These are phyloP conservation scores for Drosophila kuntzei DNA, from an alignment of 2,888 invertebrate genomes.

Conservation along the genomic window DNA sequence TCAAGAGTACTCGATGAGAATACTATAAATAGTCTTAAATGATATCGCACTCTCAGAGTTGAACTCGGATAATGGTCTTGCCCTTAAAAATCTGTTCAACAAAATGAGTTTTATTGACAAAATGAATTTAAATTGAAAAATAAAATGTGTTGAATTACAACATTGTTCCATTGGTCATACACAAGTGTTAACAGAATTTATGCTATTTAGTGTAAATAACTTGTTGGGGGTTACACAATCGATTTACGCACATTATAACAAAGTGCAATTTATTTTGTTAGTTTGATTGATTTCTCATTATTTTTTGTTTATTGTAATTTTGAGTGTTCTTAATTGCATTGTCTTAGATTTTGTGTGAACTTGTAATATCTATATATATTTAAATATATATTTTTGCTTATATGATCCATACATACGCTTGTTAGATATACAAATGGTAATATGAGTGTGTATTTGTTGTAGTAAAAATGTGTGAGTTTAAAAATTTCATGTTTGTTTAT, in stretches of 20 bases:
- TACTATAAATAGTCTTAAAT: neutral
- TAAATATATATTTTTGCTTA: constrained; percentile 24
- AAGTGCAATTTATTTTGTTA: constrained; percentile 21
- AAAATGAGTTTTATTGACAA: neutral
- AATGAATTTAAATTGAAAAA: neutral
- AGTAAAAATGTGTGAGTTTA: constrained; percentile 62
- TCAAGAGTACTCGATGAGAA: neutral
- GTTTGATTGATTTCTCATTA: constrained; percentile 34
- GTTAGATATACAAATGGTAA: constrained; percentile 39
- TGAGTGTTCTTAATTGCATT: constrained; percentile 38
- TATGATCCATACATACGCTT: constrained; percentile 36
- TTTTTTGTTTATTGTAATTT: constrained; percentile 42
- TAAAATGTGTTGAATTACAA: neutral
- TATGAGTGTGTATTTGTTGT: constrained; percentile 36
- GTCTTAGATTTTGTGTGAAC: constrained; percentile 33
- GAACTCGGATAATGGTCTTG: too few relatives aligned
- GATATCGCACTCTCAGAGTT: neutral
- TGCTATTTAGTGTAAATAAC: neutral
- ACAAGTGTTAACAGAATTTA: constrained; percentile 7
- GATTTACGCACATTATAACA: constrained; percentile 42
- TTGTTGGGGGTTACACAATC: constrained; percentile 28
- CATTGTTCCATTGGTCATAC: neutral
- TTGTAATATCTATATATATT: constrained; percentile 21
- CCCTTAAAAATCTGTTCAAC: neutral
- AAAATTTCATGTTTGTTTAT: constrained; percentile 58